These are phyloP conservation scores for Euwallacea similis DNA, from an alignment of 1,140 invertebrate genomes.

Conservation along the genomic window DNA sequence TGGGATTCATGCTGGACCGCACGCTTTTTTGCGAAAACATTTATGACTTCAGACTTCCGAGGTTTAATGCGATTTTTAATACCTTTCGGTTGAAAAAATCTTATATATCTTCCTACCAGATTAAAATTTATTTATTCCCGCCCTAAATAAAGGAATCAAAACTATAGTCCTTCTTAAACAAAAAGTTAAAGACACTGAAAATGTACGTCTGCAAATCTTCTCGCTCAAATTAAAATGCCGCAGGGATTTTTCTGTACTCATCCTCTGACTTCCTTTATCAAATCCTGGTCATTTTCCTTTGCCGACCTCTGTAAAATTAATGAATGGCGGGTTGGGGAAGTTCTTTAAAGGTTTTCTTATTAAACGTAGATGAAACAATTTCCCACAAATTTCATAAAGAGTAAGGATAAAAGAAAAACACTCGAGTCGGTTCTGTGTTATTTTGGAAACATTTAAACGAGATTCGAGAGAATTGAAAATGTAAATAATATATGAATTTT, in stretches of 20 bases:
- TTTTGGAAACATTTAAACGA: slow-evolving; percentile 1
- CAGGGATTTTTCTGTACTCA: neutral
- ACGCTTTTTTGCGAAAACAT: slow-evolving; percentile 31
- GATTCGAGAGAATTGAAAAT: neutral
- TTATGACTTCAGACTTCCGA: slow-evolving; percentile 28
- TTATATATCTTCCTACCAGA: neutral
- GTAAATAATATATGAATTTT: no score
- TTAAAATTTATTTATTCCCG: neutral
- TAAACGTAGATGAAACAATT: slow-evolving; percentile 1
- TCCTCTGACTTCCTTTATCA: slow-evolving; percentile 1
- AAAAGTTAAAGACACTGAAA: no score
- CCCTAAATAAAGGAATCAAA: neutral
- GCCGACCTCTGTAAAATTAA: no score
- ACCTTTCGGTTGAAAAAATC: neutral
- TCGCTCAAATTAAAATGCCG: neutral
- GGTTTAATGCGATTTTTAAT: slow-evolving; percentile 29
- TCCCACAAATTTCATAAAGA: neutral
- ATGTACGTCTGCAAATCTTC: no score
- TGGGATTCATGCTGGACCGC: slow-evolving; percentile 27
- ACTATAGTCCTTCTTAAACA: no score
- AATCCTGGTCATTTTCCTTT: neutral
- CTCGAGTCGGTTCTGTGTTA: no score
- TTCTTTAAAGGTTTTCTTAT: no score
- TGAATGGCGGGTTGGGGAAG: no score
- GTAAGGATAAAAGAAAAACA: neutral